These are phyloP conservation scores for Neodiprion pinetum DNA, from an alignment of 1,140 invertebrate genomes.

Conservation along the genomic window DNA sequence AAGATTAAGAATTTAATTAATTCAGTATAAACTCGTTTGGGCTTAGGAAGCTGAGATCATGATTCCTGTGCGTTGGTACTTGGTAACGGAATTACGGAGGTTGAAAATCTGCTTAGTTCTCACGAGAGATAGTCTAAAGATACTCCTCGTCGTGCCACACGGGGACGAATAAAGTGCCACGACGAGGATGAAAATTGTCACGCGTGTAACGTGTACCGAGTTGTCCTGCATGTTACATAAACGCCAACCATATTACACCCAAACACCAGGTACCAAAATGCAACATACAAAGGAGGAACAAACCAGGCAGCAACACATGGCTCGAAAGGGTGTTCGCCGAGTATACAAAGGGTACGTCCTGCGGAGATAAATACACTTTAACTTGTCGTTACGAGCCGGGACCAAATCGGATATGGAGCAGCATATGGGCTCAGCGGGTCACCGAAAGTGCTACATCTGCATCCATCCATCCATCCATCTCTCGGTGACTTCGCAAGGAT, in stretches of 20 bases:
- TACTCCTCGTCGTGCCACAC: slow-evolving; percentile 20
- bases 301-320: slow-evolving; percentile 52
- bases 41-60: too few relatives aligned
- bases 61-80: too few relatives aligned
- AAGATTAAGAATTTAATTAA: too few relatives aligned
- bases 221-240: too few relatives aligned
- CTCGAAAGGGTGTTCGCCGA: slow-evolving; percentile 50
- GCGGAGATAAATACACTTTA: slow-evolving; percentile 61
- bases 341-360: slow-evolving; percentile 58
- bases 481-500: too few relatives aligned
- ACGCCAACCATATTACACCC: too few relatives aligned
- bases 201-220: too few relatives aligned
- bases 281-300: too few relatives aligned
- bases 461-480: slow-evolving; percentile 44
- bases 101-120: too few relatives aligned
- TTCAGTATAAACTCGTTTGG: too few relatives aligned
- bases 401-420: slow-evolving; percentile 1
- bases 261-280: too few relatives aligned
- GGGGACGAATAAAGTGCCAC: slow-evolving; percentile 30
- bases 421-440: slow-evolving; percentile 62
- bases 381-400: slow-evolving; percentile 30
- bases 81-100: too few relatives aligned
- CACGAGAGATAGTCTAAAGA: slow-evolving; percentile 10
- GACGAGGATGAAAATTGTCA: slow-evolving; percentile 19
- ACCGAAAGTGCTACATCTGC: slow-evolving; percentile 50